Conservation (phyloP, 2,797 vertebrate species). For the Taenioides sp. region DNA sequence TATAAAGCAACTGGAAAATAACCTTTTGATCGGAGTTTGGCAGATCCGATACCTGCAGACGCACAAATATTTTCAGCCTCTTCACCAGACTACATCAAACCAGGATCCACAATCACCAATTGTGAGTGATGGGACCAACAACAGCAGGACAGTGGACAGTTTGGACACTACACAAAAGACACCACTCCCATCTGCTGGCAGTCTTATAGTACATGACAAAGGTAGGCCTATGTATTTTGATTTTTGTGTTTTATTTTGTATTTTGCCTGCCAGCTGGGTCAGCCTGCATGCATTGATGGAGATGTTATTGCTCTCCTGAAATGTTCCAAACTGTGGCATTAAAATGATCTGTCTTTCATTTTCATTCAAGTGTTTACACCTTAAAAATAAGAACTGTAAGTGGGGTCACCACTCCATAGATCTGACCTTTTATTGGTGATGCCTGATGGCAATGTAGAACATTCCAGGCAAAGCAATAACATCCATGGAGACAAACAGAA, state of each 20-base stretch:
- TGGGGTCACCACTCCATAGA: too few species aligned
- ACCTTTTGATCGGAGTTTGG: conserved; percentile 77
- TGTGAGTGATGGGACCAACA: conserved; percentile 15
- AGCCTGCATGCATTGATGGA: too few species aligned
- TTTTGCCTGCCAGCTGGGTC: background rate
- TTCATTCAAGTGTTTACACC: too few species aligned
- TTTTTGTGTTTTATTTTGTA: background rate
- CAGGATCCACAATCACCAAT: conserved; percentile 9
- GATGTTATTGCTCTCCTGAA: too few species aligned
- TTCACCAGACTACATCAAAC: conserved; percentile 8
- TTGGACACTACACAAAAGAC: conserved; percentile 20
- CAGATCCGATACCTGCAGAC: conserved; percentile 79
- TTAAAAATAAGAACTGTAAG: too few species aligned
- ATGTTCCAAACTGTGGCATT: too few species aligned
- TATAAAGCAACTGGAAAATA: conserved; percentile 79
- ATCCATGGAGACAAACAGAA: background rate
- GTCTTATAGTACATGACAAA: conserved; percentile 83
- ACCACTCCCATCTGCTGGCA: conserved; percentile 77
- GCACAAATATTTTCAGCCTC: conserved; percentile 74
- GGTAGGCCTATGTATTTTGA: conserved; percentile 63
- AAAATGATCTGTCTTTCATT: too few species aligned
- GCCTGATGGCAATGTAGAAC: background rate
- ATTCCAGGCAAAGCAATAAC: background rate
- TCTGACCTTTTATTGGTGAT: too few species aligned
- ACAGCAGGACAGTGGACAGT: conserved; percentile 27